These are phyloP conservation scores for Rhorus exstirpatorius DNA, from an alignment of 2,888 invertebrate genomes.

Conservation along the genomic window DNA sequence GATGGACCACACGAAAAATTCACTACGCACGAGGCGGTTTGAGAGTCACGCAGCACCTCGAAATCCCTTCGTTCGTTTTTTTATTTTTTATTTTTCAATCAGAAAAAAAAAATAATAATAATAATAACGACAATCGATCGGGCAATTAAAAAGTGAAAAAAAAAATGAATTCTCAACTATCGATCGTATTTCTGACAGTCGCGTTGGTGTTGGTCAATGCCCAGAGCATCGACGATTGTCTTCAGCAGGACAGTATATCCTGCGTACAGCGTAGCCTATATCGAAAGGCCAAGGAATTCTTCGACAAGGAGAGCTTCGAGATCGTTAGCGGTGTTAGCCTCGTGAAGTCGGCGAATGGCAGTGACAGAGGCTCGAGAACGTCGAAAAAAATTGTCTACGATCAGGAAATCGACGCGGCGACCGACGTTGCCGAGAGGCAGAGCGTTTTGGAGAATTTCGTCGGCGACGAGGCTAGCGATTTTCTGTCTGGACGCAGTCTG, in stretches of 20 bases:
- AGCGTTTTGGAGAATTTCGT: slow-evolving; percentile 88
- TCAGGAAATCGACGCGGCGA: slow-evolving; percentile 86
- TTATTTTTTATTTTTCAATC: slow-evolving; percentile 15
- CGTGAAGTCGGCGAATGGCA: slow-evolving; percentile 79
- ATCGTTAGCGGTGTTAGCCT: slow-evolving; percentile 88
- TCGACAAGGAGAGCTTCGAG: slow-evolving; percentile 88
- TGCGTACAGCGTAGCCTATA: slow-evolving; percentile 89
- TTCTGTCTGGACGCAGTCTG: slow-evolving; percentile 87
- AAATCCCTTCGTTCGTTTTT: slow-evolving; percentile 36
- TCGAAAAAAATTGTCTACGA: slow-evolving; percentile 86
- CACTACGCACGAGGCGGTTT: slow-evolving; percentile 81
- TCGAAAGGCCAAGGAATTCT: slow-evolving; percentile 88
- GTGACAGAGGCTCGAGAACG: slow-evolving; percentile 85
- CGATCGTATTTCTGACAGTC: slow-evolving; percentile 76
- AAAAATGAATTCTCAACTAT: slow-evolving; percentile 69
- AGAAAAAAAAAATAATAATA: slow-evolving; percentile 25
- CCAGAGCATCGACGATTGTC: slow-evolving; percentile 87
- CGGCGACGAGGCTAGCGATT: slow-evolving; percentile 87
- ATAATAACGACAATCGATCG: slow-evolving; percentile 43
- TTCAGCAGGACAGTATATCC: slow-evolving; percentile 89
- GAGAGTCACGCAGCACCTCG: slow-evolving; percentile 68
- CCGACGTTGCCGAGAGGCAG: slow-evolving; percentile 87
- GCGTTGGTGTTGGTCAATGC: slow-evolving; percentile 77
- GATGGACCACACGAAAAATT: slow-evolving; percentile 85
- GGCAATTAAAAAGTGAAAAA: slow-evolving; percentile 41